Conservation (phyloP, 2,888 invertebrate species). For the Cistogaster globosa region DNA sequence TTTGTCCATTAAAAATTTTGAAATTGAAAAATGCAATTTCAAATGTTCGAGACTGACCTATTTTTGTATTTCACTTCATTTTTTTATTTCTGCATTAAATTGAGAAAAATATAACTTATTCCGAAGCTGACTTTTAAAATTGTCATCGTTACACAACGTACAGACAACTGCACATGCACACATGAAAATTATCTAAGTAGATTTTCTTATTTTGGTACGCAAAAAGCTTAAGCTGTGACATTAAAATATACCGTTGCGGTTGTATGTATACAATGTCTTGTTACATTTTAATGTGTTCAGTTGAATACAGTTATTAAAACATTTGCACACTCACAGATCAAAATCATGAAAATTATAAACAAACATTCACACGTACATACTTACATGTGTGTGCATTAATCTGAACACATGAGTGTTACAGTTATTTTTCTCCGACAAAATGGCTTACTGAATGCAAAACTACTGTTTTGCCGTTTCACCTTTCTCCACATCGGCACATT, state of each 20-base stretch:
- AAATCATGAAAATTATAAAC: constrained; percentile 13
- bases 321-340: constrained; percentile 14
- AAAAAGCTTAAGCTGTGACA: constrained; percentile 42
- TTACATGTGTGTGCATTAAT: background rate
- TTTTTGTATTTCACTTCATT: no score
- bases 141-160: background rate
- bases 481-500: background rate
- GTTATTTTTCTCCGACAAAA: constrained; percentile 4
- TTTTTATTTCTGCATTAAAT: background rate
- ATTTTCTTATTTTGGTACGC: constrained; percentile 19
- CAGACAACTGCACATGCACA: background rate
- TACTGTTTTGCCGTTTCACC: constrained; percentile 5
- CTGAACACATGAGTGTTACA: constrained; percentile 17
- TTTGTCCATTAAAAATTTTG: no score
- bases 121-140: background rate
- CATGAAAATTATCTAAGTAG: no score
- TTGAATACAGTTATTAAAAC: constrained; percentile 40
- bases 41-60: no score
- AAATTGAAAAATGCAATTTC: no score
- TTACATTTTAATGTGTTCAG: constrained; percentile 28
- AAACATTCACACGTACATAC: background rate
- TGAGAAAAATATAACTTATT: background rate
- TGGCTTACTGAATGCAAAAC: background rate
- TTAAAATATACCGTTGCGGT: constrained; percentile 43
- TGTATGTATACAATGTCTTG: constrained; percentile 25